phyloP scores from a whole-genome alignment of 2,797 vertebrate species.

The Sebastes diaconus region DNA sequence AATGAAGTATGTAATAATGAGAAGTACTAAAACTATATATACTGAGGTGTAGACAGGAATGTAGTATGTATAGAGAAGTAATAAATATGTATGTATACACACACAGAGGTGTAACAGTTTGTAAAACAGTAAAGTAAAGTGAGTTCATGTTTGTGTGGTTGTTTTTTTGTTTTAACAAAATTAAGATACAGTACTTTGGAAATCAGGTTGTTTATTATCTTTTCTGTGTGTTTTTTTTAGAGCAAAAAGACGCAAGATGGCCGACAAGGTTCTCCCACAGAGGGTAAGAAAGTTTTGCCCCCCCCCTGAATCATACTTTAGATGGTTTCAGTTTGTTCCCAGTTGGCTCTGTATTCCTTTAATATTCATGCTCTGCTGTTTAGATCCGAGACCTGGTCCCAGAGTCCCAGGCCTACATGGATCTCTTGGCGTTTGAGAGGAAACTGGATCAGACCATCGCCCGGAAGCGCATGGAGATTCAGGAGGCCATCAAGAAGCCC shows the following conservation, averaged over 20 bases:
- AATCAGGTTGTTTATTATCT: not conserved
- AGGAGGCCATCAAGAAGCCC: conserved; percentile 99
- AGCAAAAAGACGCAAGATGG: conserved; percentile 97
- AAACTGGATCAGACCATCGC: conserved; percentile 99
- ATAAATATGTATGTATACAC: too few species aligned
- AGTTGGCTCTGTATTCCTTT: not conserved
- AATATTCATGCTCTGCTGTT: not conserved
- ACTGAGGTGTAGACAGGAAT: too few species aligned
- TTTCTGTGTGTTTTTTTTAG: conserved; percentile 74
- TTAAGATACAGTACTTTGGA: not conserved
- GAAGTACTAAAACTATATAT: too few species aligned
- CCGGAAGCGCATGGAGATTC: conserved; percentile 98
- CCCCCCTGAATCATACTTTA: not conserved
- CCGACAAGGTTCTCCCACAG: conserved; percentile 98
- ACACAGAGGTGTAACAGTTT: too few species aligned
- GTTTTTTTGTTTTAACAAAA: not conserved
- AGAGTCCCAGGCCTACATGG: conserved; percentile 99
- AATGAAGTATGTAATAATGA: too few species aligned
- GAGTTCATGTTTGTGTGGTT: not conserved
- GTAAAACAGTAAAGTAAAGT: too few species aligned
- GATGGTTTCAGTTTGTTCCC: not conserved
- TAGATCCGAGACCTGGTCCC: conserved; percentile 98
- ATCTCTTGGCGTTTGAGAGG: conserved; percentile 97
- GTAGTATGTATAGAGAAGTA: too few species aligned
- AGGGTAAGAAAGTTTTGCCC: conserved; percentile 80